Base-by-base conservation (phyloP, 2,888 invertebrate genomes). In the Cantharis nigra region DNA sequence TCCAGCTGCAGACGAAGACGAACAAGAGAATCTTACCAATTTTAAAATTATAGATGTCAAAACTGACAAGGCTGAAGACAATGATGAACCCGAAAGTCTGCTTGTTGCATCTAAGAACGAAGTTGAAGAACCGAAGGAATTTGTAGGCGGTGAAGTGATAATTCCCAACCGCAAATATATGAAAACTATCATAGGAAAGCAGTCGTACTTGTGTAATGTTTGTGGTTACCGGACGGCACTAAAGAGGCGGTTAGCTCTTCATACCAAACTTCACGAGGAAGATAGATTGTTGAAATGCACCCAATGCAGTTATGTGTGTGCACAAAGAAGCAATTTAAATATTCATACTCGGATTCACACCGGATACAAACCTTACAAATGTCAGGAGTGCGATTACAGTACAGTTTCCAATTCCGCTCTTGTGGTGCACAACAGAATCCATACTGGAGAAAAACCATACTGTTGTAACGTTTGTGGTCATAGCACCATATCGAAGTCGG, bases 391-490 rank as follows among this genome's bases (percentile, higher is more conserved):
- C 26, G 71, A 70, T 13, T 76, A 78, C 30, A 69, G 73, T 63
- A 76, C 76, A 1, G 71, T 64, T 10, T 72, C 78, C 13, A 78
- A 76, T 69, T 78, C 76, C 3, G 75, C 76, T 3, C 30, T 78
- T 9, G 70, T 76, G 13, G 71, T 78, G 4, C 78, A 78, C 16
- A 73, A 63, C 3, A 26, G 76, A n/a, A 73, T 76, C 14, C 76
- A 78, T 16, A 76, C 75, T 4, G 78, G 78, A 26, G 76, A 76
- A 63, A 78, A 73, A 18, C 78, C 78, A 5, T 78, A 76, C 67
- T 63, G 71, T 13, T 78, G 78, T 23, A 75, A 75, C 11, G 75
- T 75, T 0, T 78, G 78, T 67, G 75, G 78, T 16, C 63, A 78
- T 23, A 72, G 20, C 14, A 75, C 75, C 3, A 78, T 78, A 30